Evolutionary conservation across 2,888 invertebrate genomes (phyloP).

Genomic region (Caenorhabditis afra): DNA sequence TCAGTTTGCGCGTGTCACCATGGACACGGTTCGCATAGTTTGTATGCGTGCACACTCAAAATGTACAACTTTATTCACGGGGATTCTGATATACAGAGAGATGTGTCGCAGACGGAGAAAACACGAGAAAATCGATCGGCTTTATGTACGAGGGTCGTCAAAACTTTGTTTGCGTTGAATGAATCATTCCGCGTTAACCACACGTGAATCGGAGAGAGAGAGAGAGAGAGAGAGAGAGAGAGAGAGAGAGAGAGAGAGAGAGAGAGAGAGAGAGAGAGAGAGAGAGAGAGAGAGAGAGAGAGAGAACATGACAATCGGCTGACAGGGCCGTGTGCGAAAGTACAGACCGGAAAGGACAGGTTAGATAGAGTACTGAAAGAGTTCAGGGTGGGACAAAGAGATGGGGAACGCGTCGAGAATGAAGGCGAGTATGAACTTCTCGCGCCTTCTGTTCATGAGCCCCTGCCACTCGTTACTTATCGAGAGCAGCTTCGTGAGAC

Average conservation of each 20-base stretch:
- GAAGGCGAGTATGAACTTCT: slow-evolving; percentile 13
- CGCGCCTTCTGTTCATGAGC: slow-evolving; percentile 17
- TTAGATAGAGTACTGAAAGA: slow-evolving; percentile 28
- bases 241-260: slow-evolving; percentile 5
- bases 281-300: background rate
- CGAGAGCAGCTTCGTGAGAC: slow-evolving; percentile 11
- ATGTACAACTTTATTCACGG: too few relatives aligned
- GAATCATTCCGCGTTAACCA: slow-evolving; percentile 28
- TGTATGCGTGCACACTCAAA: background rate
- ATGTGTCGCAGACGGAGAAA: background rate
- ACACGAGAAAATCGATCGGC: background rate
- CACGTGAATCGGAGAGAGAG: slow-evolving; percentile 29
- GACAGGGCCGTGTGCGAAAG: slow-evolving; percentile 13
- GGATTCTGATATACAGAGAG: background rate
- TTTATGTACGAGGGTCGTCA: too few relatives aligned
- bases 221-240: slow-evolving; percentile 5
- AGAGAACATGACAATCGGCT: slow-evolving; percentile 16
- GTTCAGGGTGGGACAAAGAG: slow-evolving; percentile 28
- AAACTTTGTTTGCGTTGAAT: slow-evolving; percentile 31
- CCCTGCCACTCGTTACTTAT: slow-evolving; percentile 32
- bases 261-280: too few relatives aligned
- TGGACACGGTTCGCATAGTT: background rate
- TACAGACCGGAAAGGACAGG: background rate
- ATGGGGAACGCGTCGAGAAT: slow-evolving; percentile 27
- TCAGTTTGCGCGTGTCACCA: slow-evolving; percentile 6